Evolutionary conservation across 92 coral and sea anemone species (phyloP), one percentile per base, ranked within the genome.

Genomic region (Porites rus): DNA sequence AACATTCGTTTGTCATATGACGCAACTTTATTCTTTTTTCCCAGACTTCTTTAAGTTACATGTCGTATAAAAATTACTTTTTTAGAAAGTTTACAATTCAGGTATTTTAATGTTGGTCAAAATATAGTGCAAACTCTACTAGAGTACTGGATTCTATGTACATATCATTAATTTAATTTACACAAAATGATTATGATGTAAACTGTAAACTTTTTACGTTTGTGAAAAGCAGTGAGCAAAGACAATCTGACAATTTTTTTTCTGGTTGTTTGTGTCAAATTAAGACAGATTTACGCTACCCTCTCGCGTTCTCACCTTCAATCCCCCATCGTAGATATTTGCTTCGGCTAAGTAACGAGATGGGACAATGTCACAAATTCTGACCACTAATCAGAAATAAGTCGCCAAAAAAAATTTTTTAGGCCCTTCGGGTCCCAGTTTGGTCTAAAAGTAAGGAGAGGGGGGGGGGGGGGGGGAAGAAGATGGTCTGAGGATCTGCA

Each of bases 21-120:
- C 84, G 66, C 72, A 79, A 79, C 84, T 79, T 79, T 79, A 79
- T 79, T 79, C 46, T 65, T 78, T 79, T 79, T 78, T 17, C n/a
- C 20, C 12, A 46, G 56, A 61, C 51, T 79, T 66, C 50, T 19
- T 20, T 19, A 20, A 51, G 70, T 65, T 79, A 79, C 74, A 78
- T 65, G 21, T 46, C 22, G 73, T 79, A 79, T 79, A 79, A 79
- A 79, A 79, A 79, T 20, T 18, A 18, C 20, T 19, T 79, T 24
- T 69, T 68, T 80, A 79, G 62, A 58, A 52, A 52, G 75, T 65
- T 53, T 69, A 28, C 84, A 80, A 51, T 69, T 80, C 50, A 68
- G 76, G 51, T 68, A 68, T 76, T 68, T 68, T 52, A 52, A 80
- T 80, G 75, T 65, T 17, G 24, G 65, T 69, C 76, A 80, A 80